Evolutionary conservation across 2,888 invertebrate species (phyloP).

Genomic region (Melieria picta): DNA sequence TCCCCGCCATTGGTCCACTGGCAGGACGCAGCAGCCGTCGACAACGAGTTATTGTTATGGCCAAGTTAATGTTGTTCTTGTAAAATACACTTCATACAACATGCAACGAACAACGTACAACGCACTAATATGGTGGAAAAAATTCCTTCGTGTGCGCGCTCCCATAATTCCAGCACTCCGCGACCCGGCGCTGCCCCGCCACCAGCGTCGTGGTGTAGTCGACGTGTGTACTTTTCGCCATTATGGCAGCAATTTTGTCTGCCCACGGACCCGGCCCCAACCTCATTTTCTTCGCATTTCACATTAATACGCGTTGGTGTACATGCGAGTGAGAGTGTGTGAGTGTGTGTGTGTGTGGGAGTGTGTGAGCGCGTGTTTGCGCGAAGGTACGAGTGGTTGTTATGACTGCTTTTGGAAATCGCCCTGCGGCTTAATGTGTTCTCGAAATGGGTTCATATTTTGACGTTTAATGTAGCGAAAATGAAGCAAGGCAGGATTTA

Average conservation of each 20-base stretch:
- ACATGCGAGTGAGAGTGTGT: constrained; percentile 18
- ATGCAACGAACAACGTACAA: constrained; percentile 3
- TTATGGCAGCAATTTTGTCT: no score
- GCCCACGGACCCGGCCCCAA: no score
- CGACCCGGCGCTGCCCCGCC: no score
- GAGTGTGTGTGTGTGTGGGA: not conserved
- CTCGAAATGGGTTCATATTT: constrained; percentile 64
- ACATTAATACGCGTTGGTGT: constrained; percentile 22
- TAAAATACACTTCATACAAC: constrained; percentile 41
- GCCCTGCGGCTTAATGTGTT: constrained; percentile 50
- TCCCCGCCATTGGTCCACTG: no score
- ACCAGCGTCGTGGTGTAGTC: no score
- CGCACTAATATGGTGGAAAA: constrained; percentile 38
- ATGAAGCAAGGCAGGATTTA: constrained; percentile 53
- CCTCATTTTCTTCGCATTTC: constrained; percentile 14
- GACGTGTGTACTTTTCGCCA: no score
- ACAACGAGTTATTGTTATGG: constrained; percentile 53
- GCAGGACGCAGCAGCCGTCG: not conserved
- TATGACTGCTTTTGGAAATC: constrained; percentile 31
- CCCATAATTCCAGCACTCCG: not conserved
- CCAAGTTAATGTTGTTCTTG: constrained; percentile 45
- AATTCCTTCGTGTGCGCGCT: constrained; percentile 36
- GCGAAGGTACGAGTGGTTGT: constrained; percentile 19
- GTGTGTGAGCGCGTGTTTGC: constrained; percentile 3
- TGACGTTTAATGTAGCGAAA: constrained; percentile 64